Percentiles rank a stretch among this genome's conserved stretches.
Conservation (phyloP, 2,113 vertebrate species). For the Phycodurus eques region DNA sequence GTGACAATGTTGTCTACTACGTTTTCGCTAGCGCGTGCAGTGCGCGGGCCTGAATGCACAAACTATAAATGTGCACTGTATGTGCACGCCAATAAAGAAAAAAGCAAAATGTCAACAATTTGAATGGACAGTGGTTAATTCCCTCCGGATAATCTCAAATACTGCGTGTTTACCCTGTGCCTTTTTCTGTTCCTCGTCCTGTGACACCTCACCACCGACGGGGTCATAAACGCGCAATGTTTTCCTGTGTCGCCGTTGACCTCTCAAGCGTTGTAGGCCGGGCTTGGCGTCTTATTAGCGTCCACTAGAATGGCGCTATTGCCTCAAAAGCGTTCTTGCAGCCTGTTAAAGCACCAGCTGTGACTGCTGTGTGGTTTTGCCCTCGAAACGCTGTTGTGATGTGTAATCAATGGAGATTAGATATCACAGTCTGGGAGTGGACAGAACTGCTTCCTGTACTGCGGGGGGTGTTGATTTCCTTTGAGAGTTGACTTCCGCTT, state of each 20-base stretch:
- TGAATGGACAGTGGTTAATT: constrained; percentile 7
- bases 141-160: constrained; percentile 2
- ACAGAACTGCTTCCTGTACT: constrained; percentile 22
- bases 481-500: neutral
- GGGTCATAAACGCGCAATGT: constrained; percentile 45
- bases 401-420: constrained; percentile 11
- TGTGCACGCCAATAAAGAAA: constrained; percentile 1
- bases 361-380: constrained; percentile 7
- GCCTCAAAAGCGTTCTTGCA: constrained; percentile 14
- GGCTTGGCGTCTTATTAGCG: constrained; percentile 33
- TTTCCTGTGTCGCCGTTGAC: constrained; percentile 41
- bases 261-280: constrained; percentile 57
- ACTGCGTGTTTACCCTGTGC: neutral
- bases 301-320: constrained; percentile 40
- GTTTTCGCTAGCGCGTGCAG: neutral
- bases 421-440: constrained; percentile 1
- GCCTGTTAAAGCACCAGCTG: constrained; percentile 20
- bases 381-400: constrained; percentile 16
- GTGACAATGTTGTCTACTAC: neutral
- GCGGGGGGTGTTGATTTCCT: constrained; percentile 14
- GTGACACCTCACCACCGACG: constrained; percentile 47
- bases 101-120: constrained; percentile 5
- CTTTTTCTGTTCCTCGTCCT: constrained; percentile 46
- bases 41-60: neutral
- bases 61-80: constrained; percentile 8